Conservation (phyloP, 2,888 invertebrate genomes). For the Operophtera brumata region DNA sequence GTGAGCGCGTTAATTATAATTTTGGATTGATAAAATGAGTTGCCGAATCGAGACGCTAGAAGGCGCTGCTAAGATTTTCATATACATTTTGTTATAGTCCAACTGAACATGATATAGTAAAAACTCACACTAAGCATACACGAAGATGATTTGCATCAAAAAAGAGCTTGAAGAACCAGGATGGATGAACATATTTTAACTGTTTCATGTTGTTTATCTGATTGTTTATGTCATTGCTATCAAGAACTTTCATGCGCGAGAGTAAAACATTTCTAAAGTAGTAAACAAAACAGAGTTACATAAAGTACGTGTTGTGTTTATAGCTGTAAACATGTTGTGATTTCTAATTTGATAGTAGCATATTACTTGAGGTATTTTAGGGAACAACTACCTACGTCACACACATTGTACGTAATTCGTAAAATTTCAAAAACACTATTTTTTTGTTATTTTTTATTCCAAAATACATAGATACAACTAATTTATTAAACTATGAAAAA, state of each 20-base stretch:
- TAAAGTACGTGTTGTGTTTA: background rate
- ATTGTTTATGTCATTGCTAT: conserved; percentile 5
- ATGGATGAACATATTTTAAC: background rate
- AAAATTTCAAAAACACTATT: too few relatives aligned
- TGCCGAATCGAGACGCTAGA: too few relatives aligned
- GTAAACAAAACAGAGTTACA: background rate
- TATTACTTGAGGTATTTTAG: background rate
- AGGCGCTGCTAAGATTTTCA: too few relatives aligned
- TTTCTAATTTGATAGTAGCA: background rate
- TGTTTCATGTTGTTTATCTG: background rate
- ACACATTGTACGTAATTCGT: background rate
- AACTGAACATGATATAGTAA: too few relatives aligned
- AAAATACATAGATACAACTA: background rate
- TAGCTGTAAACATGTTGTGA: background rate
- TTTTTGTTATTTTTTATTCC: too few relatives aligned
- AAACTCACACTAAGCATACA: too few relatives aligned
- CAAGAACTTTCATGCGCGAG: conserved; percentile 11
- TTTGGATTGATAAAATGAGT: too few relatives aligned
- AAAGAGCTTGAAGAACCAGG: too few relatives aligned
- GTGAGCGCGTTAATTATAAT: too few relatives aligned
- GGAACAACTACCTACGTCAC: conserved; percentile 1
- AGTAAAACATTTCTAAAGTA: conserved; percentile 8
- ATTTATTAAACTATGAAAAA: conserved; percentile 8
- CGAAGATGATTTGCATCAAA: too few relatives aligned
- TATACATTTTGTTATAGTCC: too few relatives aligned